Percentiles rank a stretch among this genome's conserved stretches.
Evolutionary conservation across 2,113 vertebrate genomes (phyloP).

Genomic region (Tringa solitaria): DNA sequence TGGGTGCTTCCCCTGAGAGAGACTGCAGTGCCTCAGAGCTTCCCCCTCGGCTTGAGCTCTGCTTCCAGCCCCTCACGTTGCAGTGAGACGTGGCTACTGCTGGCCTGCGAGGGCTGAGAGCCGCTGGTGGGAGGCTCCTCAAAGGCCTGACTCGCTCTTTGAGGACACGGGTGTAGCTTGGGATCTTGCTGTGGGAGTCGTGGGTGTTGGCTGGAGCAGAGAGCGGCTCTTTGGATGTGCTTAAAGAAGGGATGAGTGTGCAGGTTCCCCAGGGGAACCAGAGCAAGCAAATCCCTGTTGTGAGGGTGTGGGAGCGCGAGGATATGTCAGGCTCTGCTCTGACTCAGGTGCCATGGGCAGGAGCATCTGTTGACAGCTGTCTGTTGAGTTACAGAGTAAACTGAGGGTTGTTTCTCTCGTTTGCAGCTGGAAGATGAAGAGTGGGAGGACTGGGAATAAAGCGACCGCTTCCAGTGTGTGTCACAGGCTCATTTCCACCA

Average conservation of each 20-base stretch:
- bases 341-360: background rate
- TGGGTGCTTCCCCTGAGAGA: background rate
- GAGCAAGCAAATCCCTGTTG: background rate
- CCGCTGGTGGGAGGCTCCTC: background rate
- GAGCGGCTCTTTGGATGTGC: background rate
- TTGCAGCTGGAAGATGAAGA: constrained; percentile 92
- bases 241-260: background rate
- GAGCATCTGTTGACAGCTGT: background rate
- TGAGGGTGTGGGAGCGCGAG: background rate
- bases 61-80: background rate
- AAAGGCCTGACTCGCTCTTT: background rate
- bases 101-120: background rate
- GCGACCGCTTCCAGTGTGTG: constrained; percentile 9
- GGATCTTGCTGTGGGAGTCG: background rate
- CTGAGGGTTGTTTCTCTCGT: background rate
- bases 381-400: background rate
- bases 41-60: background rate
- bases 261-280: background rate
- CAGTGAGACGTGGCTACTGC: background rate
- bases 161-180: background rate
- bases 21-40: background rate
- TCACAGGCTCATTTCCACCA: constrained; percentile 60
- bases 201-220: background rate
- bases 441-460: constrained; percentile 98
- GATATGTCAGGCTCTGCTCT: background rate